phyloP scores from a whole-genome alignment of 2,797 vertebrate genomes.

The Tokudaia muenninki region DNA sequence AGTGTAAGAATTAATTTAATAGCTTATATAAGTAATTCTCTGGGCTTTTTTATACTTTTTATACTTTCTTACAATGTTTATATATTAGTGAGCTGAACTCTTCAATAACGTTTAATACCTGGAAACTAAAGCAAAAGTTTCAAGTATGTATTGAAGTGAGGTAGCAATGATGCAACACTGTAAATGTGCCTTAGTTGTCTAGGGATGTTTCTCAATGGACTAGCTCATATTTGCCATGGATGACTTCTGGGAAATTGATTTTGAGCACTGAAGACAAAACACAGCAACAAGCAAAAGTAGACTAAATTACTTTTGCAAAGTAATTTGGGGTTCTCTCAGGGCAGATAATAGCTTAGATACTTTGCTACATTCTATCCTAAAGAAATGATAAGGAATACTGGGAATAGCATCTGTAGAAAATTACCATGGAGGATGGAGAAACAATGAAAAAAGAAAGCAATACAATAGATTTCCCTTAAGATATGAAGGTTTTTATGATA shows the following conservation, averaged over 20 bases:
- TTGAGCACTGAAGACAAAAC: background rate
- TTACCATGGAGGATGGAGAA: background rate
- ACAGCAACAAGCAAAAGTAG: background rate
- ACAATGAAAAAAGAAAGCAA: background rate
- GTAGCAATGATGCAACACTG: background rate
- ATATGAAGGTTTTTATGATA: background rate
- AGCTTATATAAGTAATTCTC: rapidly evolving
- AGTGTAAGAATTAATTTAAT: background rate
- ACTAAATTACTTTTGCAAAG: background rate
- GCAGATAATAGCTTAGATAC: background rate
- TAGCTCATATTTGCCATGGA: background rate
- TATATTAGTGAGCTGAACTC: background rate
- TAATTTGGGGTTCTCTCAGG: background rate
- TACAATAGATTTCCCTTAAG: background rate
- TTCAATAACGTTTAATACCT: background rate
- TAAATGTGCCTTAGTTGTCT: background rate
- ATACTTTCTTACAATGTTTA: too few species aligned
- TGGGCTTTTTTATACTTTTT: too few species aligned
- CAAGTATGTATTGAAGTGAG: background rate
- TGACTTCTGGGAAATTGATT: background rate
- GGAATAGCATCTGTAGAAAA: background rate
- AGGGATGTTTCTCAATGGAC: background rate
- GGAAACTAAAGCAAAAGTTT: background rate
- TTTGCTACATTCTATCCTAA: background rate
- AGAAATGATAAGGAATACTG: background rate